Base-by-base conservation (phyloP, 2,888 invertebrate species). In the Calameuta filiformis region DNA sequence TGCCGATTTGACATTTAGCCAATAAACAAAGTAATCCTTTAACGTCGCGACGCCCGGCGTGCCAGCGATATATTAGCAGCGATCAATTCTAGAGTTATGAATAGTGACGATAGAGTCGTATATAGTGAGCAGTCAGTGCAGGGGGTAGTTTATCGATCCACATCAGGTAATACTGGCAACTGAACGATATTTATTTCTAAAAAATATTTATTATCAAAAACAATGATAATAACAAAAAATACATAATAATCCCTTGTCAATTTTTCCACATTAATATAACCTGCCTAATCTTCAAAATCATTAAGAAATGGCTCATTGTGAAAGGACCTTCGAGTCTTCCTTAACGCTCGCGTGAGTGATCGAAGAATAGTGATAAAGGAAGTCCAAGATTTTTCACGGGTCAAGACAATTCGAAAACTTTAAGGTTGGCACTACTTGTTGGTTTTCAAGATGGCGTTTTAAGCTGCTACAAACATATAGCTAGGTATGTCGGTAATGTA, bases 1-100 rank as follows among this genome's bases (percentile, higher is more conserved):
- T 56, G 56, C 40, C 56, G 56, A 56, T 56, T 56, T 56, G 56
- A 56, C 56, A 56, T 71, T 71, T 34, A 71, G 34, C 33, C 71
- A 71, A 71, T 71, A 34, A 71, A 71, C 33, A 71, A 71, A 71
- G 71, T 34, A 34, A 71, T 71, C 71, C 33, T 71, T 71, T 34
- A 71, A 71, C 33, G 34, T 71, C 71, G 71, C 71, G 56, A 56
- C 56, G 56, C 56, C 56, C 56, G 56, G 23, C 23, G 56, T 56
- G 56, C 23, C 56, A 9, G 56, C 56, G 23, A 56, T 56, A 56
- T 56, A 56, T 56, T 56, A 56, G 23, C 56, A 56, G 56, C 56
- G 56, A 56, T 56, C 56, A 56, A 56, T 56, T 56, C 56, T 56
- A 56, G 56, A 56, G 23, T 56, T 56, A 56, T 23, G 56, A 23